Conservation (phyloP, 2,797 vertebrate genomes). For the Ara ararauna region DNA sequence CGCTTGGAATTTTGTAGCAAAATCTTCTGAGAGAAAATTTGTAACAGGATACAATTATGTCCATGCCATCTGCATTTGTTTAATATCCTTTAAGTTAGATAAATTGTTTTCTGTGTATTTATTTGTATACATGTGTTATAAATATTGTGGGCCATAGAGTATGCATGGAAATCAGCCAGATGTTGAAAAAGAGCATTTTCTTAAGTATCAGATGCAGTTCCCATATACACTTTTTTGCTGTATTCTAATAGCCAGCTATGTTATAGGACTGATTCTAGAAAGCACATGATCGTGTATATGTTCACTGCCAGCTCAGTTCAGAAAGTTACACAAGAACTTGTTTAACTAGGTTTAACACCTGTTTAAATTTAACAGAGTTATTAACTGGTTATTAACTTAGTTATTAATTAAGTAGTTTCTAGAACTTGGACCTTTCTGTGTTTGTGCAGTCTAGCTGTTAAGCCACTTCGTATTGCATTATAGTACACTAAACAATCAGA, state of each 20-base stretch:
- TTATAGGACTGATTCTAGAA: background rate
- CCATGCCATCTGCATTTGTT: background rate
- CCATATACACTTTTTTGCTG: background rate
- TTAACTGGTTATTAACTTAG: background rate
- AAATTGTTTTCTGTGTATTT: background rate
- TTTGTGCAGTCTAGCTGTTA: background rate
- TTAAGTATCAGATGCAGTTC: background rate
- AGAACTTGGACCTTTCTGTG: background rate
- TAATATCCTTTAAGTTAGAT: background rate
- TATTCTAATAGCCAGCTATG: background rate
- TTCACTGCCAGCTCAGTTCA: background rate
- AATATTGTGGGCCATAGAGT: background rate
- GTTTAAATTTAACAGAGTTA: background rate
- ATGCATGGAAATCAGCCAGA: background rate
- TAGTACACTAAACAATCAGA: background rate
- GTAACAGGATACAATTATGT: background rate
- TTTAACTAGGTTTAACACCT: background rate
- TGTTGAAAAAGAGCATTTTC: background rate
- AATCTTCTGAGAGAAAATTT: background rate
- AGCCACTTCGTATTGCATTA: background rate
- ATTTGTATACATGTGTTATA: background rate
- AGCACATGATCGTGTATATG: background rate
- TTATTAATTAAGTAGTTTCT: background rate
- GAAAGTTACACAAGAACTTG: background rate
- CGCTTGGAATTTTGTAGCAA: background rate